phyloP scores from a whole-genome alignment of 1,140 invertebrate genomes.

The Papilio dardanus region DNA sequence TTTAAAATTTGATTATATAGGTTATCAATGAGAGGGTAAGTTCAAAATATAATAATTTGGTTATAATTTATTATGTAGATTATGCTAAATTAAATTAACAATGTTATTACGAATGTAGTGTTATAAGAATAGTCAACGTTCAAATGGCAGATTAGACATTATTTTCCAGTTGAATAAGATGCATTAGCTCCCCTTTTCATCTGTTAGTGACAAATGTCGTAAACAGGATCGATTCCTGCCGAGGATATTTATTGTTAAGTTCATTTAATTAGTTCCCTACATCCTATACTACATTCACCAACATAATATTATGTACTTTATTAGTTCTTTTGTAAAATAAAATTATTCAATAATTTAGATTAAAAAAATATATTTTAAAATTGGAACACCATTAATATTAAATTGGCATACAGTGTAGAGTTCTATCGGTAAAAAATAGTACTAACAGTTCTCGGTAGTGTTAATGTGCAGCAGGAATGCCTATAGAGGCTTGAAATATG shows the following conservation, averaged over 20 bases:
- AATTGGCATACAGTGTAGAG: background rate
- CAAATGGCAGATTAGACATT: background rate
- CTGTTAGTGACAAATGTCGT: conserved; percentile 63
- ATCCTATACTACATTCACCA: background rate
- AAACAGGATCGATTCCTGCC: conserved; percentile 40
- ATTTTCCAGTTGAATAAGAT: conserved; percentile 18
- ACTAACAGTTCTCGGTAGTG: conserved; percentile 45
- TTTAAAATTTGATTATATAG: background rate
- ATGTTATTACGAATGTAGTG: background rate
- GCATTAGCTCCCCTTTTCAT: conserved; percentile 48
- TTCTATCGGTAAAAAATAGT: conserved; percentile 35
- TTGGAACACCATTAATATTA: conserved; percentile 1
- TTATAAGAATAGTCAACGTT: background rate
- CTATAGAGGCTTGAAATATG: conserved; percentile 56
- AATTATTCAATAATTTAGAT: too few species aligned
- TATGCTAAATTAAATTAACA: background rate
- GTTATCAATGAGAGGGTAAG: background rate
- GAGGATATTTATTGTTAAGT: conserved; percentile 8
- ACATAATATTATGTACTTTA: too few species aligned
- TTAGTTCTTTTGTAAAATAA: too few species aligned
- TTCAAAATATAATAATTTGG: background rate
- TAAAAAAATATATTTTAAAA: background rate
- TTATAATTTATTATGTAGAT: background rate
- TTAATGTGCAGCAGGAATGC: conserved; percentile 54
- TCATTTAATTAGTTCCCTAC: background rate